A percentile compares a stretch with the other conserved stretches of the same genome.
These are phyloP conservation scores for Sesia bembeciformis DNA, from an alignment of 2,888 invertebrate genomes.

Conservation along the genomic window DNA sequence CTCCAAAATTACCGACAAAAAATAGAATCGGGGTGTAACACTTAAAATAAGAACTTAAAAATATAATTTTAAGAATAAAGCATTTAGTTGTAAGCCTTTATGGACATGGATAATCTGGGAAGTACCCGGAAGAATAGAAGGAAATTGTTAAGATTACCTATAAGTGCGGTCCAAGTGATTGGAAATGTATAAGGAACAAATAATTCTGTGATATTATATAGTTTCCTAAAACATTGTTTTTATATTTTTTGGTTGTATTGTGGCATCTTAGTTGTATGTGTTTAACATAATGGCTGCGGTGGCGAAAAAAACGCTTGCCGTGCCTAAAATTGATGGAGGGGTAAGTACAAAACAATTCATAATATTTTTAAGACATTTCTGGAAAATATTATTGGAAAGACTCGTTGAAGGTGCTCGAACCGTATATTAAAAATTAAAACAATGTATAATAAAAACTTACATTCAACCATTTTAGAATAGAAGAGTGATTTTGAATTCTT, in stretches of 20 bases:
- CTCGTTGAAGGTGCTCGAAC: no score
- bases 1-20: conserved; percentile 7
- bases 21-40: conserved; percentile 25
- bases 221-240: conserved; percentile 14
- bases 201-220: conserved; percentile 22
- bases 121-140: background rate
- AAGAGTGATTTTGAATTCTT: no score
- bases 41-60: conserved; percentile 16
- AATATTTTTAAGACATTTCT: no score
- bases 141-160: background rate
- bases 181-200: conserved; percentile 4
- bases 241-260: conserved; percentile 32
- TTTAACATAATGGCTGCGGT: conserved; percentile 53
- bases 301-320: conserved; percentile 43
- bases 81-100: conserved; percentile 27
- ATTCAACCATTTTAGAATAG: no score
- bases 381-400: no score
- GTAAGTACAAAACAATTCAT: conserved; percentile 38
- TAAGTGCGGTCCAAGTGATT: background rate
- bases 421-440: no score
- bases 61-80: conserved; percentile 16
- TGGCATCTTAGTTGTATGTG: conserved; percentile 48
- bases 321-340: conserved; percentile 23
- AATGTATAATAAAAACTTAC: no score
- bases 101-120: background rate